phyloP scores from a whole-genome alignment of 2,797 vertebrate genomes.

The Hydrolagus colliei region DNA sequence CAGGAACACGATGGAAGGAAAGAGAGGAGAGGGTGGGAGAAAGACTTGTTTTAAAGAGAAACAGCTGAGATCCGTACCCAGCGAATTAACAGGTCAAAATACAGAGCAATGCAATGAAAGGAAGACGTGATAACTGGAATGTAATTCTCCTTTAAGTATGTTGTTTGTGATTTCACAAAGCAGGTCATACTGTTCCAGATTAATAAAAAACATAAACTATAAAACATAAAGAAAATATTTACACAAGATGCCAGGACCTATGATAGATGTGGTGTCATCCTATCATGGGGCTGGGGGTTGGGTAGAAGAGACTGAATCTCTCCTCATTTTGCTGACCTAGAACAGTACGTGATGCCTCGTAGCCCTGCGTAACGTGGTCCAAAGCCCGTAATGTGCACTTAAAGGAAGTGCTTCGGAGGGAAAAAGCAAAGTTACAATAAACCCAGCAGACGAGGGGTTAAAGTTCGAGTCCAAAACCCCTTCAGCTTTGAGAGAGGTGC shows the following conservation, averaged over 20 bases:
- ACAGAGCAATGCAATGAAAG: not conserved
- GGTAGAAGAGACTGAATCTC: not conserved
- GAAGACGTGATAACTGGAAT: not conserved
- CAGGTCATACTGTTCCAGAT: constrained; percentile 29
- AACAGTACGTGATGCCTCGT: not conserved
- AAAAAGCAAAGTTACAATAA: not conserved
- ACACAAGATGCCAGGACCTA: constrained; percentile 6
- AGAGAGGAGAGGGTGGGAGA: no score
- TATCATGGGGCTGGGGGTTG: not conserved
- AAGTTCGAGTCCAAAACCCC: not conserved
- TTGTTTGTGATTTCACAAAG: constrained; percentile 26
- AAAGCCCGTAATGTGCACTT: constrained; percentile 10
- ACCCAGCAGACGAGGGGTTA: constrained; percentile 1
- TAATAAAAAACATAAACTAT: not conserved
- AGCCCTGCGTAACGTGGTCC: not conserved
- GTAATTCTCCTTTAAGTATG: not conserved
- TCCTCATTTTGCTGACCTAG: constrained; percentile 26
- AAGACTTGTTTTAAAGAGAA: not conserved
- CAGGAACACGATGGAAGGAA: not conserved
- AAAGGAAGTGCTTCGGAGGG: not conserved
- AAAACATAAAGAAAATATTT: constrained; percentile 23
- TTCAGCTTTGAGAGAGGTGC: no score
- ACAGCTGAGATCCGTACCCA: not conserved
- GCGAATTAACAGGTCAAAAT: not conserved
- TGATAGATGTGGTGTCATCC: not conserved